phyloP scores from a whole-genome alignment of 2,113 vertebrate species.

The Bubo scandiacus region DNA sequence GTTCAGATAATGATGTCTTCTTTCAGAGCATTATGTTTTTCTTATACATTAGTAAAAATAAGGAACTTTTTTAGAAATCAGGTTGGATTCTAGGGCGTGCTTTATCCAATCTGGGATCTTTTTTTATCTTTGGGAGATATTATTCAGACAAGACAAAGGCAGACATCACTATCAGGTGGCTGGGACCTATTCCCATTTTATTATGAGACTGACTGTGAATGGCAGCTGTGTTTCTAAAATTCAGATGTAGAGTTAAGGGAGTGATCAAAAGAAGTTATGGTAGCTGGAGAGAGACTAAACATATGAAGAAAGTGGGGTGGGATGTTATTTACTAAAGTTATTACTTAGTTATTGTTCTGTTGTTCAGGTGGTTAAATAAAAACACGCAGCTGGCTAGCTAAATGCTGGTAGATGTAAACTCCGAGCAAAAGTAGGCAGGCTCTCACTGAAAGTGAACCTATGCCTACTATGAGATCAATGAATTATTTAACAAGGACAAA shows the following conservation, averaged over 20 bases:
- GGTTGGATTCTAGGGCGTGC: neutral
- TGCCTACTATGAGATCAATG: neutral
- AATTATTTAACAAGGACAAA: neutral
- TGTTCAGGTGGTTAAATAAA: neutral
- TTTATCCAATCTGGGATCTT: neutral
- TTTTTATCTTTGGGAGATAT: neutral
- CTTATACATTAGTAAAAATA: neutral
- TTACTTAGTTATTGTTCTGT: neutral
- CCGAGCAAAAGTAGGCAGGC: neutral
- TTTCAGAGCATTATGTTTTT: neutral
- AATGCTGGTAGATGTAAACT: neutral
- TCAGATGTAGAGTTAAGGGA: neutral
- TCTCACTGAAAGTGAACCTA: neutral
- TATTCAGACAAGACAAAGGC: neutral
- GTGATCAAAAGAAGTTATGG: neutral
- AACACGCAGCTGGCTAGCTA: neutral
- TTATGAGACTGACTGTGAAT: neutral
- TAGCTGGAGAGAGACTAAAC: neutral
- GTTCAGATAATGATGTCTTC: neutral
- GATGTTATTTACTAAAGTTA: neutral
- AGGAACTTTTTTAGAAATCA: neutral
- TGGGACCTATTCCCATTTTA: neutral
- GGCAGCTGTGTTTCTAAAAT: constrained; percentile 4
- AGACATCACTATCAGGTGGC: neutral
- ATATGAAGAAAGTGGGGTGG: neutral